phyloP scores from a whole-genome alignment of 2,888 invertebrate genomes.

The Phyllotreta striolata region DNA sequence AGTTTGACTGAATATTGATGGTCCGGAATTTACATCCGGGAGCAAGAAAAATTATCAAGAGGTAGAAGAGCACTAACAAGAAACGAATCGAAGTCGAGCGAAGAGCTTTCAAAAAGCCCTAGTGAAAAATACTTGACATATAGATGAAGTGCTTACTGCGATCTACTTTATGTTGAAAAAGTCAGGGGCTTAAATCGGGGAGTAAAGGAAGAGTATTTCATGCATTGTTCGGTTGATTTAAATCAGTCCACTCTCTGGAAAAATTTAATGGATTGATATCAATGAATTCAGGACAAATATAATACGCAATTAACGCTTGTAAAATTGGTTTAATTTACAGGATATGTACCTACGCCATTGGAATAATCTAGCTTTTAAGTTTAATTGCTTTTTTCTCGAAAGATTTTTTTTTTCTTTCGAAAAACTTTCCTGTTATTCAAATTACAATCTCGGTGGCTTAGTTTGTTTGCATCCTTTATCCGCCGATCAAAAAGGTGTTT shows the following conservation, averaged over 20 bases:
- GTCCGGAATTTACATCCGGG: constrained; percentile 24
- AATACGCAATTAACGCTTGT: too few relatives aligned
- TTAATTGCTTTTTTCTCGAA: constrained; percentile 22
- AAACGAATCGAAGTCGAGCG: constrained; percentile 27
- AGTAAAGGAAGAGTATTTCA: not conserved
- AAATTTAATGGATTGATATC: too few relatives aligned
- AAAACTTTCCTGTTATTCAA: constrained; percentile 19
- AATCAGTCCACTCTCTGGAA: too few relatives aligned
- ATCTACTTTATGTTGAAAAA: constrained; percentile 22
- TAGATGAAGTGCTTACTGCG: constrained; percentile 31
- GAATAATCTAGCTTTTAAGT: too few relatives aligned
- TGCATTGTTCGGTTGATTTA: too few relatives aligned
- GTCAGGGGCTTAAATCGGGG: constrained; percentile 18
- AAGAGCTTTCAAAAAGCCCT: constrained; percentile 28
- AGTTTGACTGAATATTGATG: constrained; percentile 21
- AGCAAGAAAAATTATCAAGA: constrained; percentile 30
- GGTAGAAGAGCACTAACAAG: constrained; percentile 30
- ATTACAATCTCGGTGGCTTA: constrained; percentile 24
- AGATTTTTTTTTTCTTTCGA: constrained; percentile 1
- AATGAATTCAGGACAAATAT: too few relatives aligned
- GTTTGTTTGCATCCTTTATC: constrained; percentile 25
- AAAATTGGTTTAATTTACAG: too few relatives aligned
- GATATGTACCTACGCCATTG: too few relatives aligned
- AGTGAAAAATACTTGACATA: constrained; percentile 30
- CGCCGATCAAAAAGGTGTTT: constrained; percentile 25